These are phyloP conservation scores for Alaudala cheleensis DNA, from an alignment of 2,113 vertebrate species.

Conservation along the genomic window DNA sequence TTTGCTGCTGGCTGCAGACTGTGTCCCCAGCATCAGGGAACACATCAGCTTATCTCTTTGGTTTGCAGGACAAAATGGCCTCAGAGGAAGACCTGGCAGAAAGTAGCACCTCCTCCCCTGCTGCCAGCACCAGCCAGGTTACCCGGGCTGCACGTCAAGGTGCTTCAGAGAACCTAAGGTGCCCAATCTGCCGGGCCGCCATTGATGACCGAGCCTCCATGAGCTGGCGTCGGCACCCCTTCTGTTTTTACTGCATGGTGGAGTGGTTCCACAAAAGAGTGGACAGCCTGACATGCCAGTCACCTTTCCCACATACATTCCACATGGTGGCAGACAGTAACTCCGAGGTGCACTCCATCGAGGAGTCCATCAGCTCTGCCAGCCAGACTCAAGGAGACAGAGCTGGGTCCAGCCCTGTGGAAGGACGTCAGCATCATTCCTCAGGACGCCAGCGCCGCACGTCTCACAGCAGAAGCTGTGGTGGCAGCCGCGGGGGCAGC, in stretches of 20 bases:
- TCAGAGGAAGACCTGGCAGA: background rate
- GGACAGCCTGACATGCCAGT: background rate
- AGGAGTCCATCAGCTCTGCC: background rate
- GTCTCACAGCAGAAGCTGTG: background rate
- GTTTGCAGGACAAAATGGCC: background rate
- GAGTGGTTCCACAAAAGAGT: background rate
- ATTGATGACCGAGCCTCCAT: rapidly evolving
- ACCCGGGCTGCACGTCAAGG: background rate
- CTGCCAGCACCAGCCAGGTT: background rate
- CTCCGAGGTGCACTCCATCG: rapidly evolving
- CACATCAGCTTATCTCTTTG: background rate
- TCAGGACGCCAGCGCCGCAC: rapidly evolving
- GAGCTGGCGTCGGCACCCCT: background rate
- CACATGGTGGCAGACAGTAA: background rate
- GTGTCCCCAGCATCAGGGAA: background rate
- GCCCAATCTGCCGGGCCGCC: background rate
- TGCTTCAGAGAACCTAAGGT: background rate
- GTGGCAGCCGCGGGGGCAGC: background rate
- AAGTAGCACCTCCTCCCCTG: background rate
- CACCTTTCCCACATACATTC: background rate
- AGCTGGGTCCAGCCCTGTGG: rapidly evolving
- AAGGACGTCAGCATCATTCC: background rate
- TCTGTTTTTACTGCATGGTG: background rate
- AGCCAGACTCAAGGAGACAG: background rate
- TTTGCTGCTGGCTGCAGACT: background rate